These are phyloP conservation scores for Echinarachnius parma DNA, from an alignment of 53 echinoderm and acorn worm species.

Conservation along the genomic window DNA sequence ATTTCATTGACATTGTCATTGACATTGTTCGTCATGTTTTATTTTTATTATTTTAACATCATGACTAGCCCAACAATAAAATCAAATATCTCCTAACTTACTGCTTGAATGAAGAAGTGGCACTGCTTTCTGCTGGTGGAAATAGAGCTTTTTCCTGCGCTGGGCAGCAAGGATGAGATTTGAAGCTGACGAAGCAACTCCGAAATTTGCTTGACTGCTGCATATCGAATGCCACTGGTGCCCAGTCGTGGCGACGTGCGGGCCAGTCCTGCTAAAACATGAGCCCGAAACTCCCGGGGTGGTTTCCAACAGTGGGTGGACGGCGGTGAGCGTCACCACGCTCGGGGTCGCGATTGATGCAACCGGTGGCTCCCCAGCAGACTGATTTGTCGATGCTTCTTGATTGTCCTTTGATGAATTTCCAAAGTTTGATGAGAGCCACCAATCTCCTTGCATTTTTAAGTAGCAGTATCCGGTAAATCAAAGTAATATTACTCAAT, in stretches of 20 bases:
- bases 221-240: background rate
- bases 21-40: too few relatives aligned
- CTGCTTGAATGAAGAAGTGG: slow-evolving; percentile 10
- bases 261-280: slow-evolving; percentile 1
- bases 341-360: slow-evolving; percentile 25
- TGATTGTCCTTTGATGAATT: slow-evolving; percentile 5
- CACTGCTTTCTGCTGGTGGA: slow-evolving; percentile 24
- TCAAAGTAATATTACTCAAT: too few relatives aligned
- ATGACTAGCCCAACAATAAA: too few relatives aligned
- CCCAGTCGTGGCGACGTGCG: background rate
- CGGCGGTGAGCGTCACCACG: slow-evolving; percentile 29
- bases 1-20: too few relatives aligned
- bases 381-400: slow-evolving; percentile 1
- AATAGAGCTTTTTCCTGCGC: slow-evolving; percentile 21
- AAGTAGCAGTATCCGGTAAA: background rate
- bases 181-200: slow-evolving; percentile 34
- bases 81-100: slow-evolving; percentile 19
- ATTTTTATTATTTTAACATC: too few relatives aligned
- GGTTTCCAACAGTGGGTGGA: slow-evolving; percentile 18
- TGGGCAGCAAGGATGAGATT: slow-evolving; percentile 35
- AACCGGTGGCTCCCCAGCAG: slow-evolving; percentile 12
- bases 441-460: slow-evolving; percentile 43
- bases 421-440: slow-evolving; percentile 9
- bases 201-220: slow-evolving; percentile 6
- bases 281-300: background rate